These are phyloP conservation scores for Zootoca vivipara DNA, from an alignment of 2,113 vertebrate species.

Conservation along the genomic window DNA sequence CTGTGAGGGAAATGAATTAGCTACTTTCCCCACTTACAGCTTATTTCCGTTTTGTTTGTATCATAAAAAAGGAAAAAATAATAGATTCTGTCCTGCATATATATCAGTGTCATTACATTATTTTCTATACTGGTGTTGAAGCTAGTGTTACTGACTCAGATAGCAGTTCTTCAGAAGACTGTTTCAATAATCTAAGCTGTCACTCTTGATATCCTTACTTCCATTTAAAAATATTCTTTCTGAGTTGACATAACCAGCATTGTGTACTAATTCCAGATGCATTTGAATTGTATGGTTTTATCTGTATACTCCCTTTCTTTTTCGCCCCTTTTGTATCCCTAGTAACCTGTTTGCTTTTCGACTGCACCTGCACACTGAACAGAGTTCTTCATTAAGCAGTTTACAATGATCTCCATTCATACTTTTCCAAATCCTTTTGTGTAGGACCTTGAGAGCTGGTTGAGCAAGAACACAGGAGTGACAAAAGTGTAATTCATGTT, in stretches of 20 bases:
- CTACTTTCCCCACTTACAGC: neutral
- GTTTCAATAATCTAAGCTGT: neutral
- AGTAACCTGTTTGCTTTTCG: neutral
- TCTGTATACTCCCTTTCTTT: neutral
- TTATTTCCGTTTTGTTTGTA: neutral
- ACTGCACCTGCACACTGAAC: slow-evolving; percentile 3
- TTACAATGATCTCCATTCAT: neutral
- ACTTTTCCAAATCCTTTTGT: slow-evolving; percentile 4
- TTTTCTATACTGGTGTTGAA: neutral
- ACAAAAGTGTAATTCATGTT: neutral
- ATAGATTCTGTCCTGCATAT: neutral
- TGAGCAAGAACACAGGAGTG: neutral
- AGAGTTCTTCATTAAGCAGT: neutral
- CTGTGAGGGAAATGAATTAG: neutral
- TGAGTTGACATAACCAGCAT: neutral
- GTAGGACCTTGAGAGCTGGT: neutral
- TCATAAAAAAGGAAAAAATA: neutral
- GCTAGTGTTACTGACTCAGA: neutral
- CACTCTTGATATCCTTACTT: neutral
- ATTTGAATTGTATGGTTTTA: neutral
- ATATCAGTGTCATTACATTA: neutral
- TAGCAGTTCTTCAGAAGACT: neutral
- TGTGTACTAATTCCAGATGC: neutral
- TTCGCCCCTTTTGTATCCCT: neutral
- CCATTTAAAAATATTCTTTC: neutral